Base-by-base conservation (phyloP, 2,888 invertebrate species). In the Rutpela maculata region DNA sequence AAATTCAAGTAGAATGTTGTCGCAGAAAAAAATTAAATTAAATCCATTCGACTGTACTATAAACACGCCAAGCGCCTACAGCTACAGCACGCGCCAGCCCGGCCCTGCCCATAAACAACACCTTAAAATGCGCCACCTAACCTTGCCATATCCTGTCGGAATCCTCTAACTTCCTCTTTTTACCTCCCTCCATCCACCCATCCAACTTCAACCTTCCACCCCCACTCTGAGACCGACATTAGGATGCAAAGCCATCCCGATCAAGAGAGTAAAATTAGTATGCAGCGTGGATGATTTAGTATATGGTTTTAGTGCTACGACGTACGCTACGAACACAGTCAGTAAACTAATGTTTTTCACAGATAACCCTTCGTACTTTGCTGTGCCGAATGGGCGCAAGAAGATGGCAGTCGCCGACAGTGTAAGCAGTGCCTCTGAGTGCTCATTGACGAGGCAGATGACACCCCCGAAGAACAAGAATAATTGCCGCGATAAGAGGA, bases 351-450 rank as follows among this genome's bases (percentile, higher is more conserved):
- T 78, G 62, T 77, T 77, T 71, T 79, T 82, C 78, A 17, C 92
- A 95, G 95, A 95, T 90, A 95, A 95, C 89, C 95, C 95, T 63
- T 95, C 95, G 80, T 95, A 95, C 89, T 95, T 95, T 89, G 92
- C 94, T 85, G 90, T 95, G 85, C 91, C 92, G 86, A 91, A 87
- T 78, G 85, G 38, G 62, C 56, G 55, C 26, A 56, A 26, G 55
- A 74, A 75, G 66, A 84, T 82, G 82, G 83, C 85, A 38, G 81
- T 79, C 75, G 59, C 81, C 66, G 82, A 84, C 71, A 84, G 81
- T 72, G 79, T 83, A 65, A 84, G 85, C 68, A 84, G 84, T 72
- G 78, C 85, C 4, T 83, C 86, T 31, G 84, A 85, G 72, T 78
- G 82, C 71, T 85, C 86, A 26, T 73, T 87, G 35, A 85, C 80